Percentiles rank a stretch among this genome's conserved stretches.
These are phyloP conservation scores for Rhimphoctona megacephalus DNA, from an alignment of 2,888 invertebrate species.

Conservation along the genomic window DNA sequence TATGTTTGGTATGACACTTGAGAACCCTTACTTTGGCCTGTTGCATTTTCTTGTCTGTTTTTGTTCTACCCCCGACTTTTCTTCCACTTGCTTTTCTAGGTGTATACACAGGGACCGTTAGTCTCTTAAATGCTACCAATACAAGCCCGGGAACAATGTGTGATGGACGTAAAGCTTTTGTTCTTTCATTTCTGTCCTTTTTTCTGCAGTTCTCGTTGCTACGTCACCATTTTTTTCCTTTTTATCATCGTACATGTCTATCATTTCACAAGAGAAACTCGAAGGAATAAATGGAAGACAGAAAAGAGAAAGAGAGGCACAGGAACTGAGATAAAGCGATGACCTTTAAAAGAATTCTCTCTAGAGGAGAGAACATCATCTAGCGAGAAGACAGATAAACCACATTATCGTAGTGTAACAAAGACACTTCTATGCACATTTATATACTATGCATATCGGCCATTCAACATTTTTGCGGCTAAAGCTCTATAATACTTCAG, in stretches of 20 bases:
- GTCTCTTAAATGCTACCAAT: conserved; percentile 49
- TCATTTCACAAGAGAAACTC: conserved; percentile 49
- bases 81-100: neutral
- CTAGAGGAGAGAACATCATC: too few species aligned
- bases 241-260: conserved; percentile 36
- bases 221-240: conserved; percentile 18
- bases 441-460: too few species aligned
- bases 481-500: too few species aligned
- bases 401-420: too few species aligned
- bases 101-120: conserved; percentile 10
- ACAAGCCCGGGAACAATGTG: neutral
- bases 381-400: too few species aligned
- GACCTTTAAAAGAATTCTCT: too few species aligned
- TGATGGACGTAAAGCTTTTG: conserved; percentile 17
- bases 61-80: conserved; percentile 9
- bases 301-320: too few species aligned
- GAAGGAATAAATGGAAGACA: conserved; percentile 65
- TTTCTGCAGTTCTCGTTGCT: neutral
- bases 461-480: too few species aligned
- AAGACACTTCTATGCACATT: too few species aligned
- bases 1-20: conserved; percentile 54
- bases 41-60: conserved; percentile 50
- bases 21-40: conserved; percentile 66
- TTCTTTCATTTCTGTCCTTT: conserved; percentile 3
- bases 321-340: conserved; percentile 55